These are phyloP conservation scores for Acrocyrtus sp. DNA, from an alignment of 2,888 invertebrate genomes.

Conservation along the genomic window DNA sequence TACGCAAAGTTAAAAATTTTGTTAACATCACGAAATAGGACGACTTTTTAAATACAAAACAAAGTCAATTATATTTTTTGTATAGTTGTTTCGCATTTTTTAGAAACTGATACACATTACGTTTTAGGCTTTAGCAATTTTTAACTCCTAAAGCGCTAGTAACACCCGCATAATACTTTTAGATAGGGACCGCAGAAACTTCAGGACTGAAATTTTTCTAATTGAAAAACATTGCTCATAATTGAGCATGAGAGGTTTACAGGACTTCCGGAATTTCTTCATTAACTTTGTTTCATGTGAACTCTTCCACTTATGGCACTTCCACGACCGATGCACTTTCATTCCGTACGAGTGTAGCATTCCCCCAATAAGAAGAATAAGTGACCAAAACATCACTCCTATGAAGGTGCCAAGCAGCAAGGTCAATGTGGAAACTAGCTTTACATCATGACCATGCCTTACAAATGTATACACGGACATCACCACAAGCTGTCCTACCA, in stretches of 20 bases:
- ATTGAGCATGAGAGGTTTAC: constrained; percentile 11
- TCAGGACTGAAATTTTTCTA: constrained; percentile 7
- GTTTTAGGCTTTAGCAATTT: too few species aligned
- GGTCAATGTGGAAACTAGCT: neutral
- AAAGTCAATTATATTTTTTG: too few species aligned
- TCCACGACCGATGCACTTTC: constrained; percentile 11
- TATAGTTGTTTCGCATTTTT: too few species aligned
- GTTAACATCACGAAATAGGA: too few species aligned
- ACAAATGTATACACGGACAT: neutral
- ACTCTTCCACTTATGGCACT: constrained; percentile 1
- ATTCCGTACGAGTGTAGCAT: neutral
- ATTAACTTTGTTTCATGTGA: constrained; percentile 10
- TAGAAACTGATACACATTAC: too few species aligned
- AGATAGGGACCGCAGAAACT: constrained; percentile 4
- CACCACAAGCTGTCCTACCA: neutral
- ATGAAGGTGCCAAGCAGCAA: neutral
- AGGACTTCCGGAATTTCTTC: constrained; percentile 23
- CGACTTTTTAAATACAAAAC: too few species aligned
- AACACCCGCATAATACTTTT: constrained; percentile 13
- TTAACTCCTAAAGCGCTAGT: too few species aligned
- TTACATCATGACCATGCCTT: neutral
- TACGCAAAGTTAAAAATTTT: too few species aligned
- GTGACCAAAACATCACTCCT: constrained; percentile 4
- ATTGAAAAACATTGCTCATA: constrained; percentile 8
- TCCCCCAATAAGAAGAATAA: too few species aligned